Evolutionary conservation across 2,888 invertebrate genomes (phyloP).

Genomic region (Harpalus rubripes): DNA sequence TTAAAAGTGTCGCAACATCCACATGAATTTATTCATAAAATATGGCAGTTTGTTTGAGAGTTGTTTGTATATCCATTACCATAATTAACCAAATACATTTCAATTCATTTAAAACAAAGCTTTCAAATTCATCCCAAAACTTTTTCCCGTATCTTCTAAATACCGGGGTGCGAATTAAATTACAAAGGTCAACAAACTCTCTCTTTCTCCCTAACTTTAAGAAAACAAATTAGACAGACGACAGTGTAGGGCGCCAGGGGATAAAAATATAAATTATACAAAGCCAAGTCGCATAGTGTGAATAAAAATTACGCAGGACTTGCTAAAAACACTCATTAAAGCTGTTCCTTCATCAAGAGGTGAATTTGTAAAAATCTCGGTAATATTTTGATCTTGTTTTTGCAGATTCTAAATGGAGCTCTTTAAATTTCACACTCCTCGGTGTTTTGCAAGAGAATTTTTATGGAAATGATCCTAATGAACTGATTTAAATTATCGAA

Average conservation of each 20-base stretch:
- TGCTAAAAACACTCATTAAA: constrained; percentile 46
- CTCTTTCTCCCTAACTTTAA: constrained; percentile 24
- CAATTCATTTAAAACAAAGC: constrained; percentile 32
- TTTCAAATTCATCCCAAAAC: constrained; percentile 6
- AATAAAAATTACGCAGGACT: constrained; percentile 25
- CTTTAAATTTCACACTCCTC: constrained; percentile 7
- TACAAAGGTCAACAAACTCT: constrained; percentile 58
- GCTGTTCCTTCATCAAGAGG: background rate
- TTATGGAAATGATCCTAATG: constrained; percentile 35
- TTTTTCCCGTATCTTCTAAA: constrained; percentile 19
- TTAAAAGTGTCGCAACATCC: background rate
- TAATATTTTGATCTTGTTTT: constrained; percentile 37
- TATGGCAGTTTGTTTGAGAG: background rate
- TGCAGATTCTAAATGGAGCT: constrained; percentile 8
- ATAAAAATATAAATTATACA: constrained; percentile 53
- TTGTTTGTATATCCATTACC: constrained; percentile 25
- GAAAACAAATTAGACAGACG: constrained; percentile 57
- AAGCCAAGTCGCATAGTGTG: constrained; percentile 18
- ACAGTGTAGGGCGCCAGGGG: constrained; percentile 39
- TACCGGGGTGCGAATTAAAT: constrained; percentile 43
- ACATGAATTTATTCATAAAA: background rate
- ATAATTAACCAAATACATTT: constrained; percentile 36
- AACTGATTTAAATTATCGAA: constrained; percentile 43
- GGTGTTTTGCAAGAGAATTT: constrained; percentile 16
- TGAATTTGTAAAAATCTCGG: constrained; percentile 8